Evolutionary conservation across 2,888 invertebrate species (phyloP), one percentile per base, ranked within the genome.

Genomic region (Hedychridium roseum): DNA sequence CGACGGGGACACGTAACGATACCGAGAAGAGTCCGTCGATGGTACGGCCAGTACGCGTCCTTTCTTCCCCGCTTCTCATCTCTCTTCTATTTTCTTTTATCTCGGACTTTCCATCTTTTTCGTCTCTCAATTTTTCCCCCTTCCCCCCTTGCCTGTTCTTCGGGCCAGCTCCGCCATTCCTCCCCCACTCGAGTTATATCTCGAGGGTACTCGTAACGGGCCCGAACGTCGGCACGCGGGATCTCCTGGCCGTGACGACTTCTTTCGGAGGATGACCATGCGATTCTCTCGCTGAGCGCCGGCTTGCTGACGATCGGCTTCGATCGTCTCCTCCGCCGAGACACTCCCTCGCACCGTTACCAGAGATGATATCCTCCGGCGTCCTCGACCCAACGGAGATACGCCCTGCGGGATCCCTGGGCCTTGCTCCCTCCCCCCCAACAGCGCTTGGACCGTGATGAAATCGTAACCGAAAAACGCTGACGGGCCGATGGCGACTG

Each of bases 251-350:
- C 59, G 58, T 60, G 60, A 68, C 66, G 70, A 70, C 63, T 68
- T 68, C 58, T 70, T 63, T 61, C 60, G 50, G 51, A 58, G 54
- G 56, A 68, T 70, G 70, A 68, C 60, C 62, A 55, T n/a, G 64
- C 68, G 55, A 54, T 68, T 70, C 57, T 54, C 43, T n/a, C n/a
- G n/a, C n/a, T n/a, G 31, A 49, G 38, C 23, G 46, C 34, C 36
- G 23, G 21, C 21, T 5, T 12, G 50, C 52, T 48, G 54, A 52
- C 50, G 52, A 62, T 54, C 56, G 32, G 39, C 43, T 42, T 44
- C 54, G 45, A 59, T 61, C 46, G 36, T 45, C 41, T 43, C 44
- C 42, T 36, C 44, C 44, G 58, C n/a, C n/a, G n/a, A n/a, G n/a
- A 50, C 50, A 51, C 57, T 59, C 59, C 50, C 53, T 55, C 43